Conservation (phyloP, 2,888 invertebrate genomes). For the Ctenicera cuprea region DNA sequence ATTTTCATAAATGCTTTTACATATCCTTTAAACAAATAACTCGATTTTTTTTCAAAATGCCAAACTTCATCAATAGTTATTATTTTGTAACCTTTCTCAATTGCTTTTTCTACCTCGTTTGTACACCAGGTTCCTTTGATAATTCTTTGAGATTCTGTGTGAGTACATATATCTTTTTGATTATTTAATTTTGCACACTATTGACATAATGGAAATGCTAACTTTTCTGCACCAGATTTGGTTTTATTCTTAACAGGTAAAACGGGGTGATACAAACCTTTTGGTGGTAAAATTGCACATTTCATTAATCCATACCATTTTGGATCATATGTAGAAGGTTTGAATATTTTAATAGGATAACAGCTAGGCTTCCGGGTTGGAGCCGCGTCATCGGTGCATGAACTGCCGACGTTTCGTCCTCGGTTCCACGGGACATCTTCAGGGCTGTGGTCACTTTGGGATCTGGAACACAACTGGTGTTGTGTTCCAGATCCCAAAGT, state of each 20-base stretch:
- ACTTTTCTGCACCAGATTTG: slow-evolving; percentile 34
- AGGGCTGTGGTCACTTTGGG: no score
- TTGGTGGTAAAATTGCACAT: slow-evolving; percentile 56
- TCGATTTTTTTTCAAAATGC: slow-evolving; percentile 52
- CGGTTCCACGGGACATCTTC: no score
- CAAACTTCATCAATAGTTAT: slow-evolving; percentile 56
- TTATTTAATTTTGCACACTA: slow-evolving; percentile 49
- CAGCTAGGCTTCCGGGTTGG: no score
- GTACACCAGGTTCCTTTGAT: slow-evolving; percentile 43
- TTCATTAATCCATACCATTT: slow-evolving; percentile 58
- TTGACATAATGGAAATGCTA: slow-evolving; percentile 44
- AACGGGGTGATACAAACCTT: slow-evolving; percentile 53
- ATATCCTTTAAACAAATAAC: slow-evolving; percentile 50
- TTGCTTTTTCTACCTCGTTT: slow-evolving; percentile 45
- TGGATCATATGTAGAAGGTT: slow-evolving; percentile 53
- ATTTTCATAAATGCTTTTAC: slow-evolving; percentile 49
- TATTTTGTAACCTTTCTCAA: slow-evolving; percentile 56
- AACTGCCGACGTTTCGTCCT: no score
- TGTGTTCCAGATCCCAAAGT: no score
- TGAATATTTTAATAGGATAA: neutral
- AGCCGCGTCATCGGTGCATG: no score
- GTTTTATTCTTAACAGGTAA: slow-evolving; percentile 50
- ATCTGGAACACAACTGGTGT: no score
- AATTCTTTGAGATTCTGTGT: slow-evolving; percentile 3
- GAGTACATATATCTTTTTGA: slow-evolving; percentile 42